These are phyloP conservation scores for Phalera bucephala DNA, from an alignment of 2,888 invertebrate genomes.

Conservation along the genomic window DNA sequence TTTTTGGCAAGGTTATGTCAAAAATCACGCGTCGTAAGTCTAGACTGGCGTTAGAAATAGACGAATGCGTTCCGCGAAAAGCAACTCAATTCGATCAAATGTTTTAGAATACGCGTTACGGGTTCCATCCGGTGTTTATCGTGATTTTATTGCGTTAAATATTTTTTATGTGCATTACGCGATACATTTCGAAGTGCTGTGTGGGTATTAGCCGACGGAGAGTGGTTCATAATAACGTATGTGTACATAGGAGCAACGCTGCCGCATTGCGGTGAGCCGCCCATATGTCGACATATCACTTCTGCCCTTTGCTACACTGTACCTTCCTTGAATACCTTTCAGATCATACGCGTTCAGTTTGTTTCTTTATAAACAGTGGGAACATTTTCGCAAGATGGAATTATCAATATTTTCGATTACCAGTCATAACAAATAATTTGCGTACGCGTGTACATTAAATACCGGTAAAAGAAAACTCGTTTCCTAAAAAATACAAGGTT, in stretches of 20 bases:
- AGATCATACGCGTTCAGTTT: conserved; percentile 32
- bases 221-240: conserved; percentile 63
- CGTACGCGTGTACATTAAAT: background rate
- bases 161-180: conserved; percentile 20
- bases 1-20: conserved; percentile 16
- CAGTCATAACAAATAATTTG: background rate
- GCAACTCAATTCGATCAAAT: background rate
- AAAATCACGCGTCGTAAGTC: conserved; percentile 10
- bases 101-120: conserved; percentile 12
- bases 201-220: conserved; percentile 57
- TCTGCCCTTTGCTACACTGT: conserved; percentile 66
- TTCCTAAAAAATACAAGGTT: background rate
- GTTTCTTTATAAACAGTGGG: conserved; percentile 12
- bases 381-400: background rate
- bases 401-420: background rate
- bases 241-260: conserved; percentile 72
- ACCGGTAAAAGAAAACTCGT: background rate
- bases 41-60: conserved; percentile 3
- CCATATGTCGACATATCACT: conserved; percentile 76
- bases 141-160: conserved; percentile 19
- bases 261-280: conserved; percentile 78
- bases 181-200: conserved; percentile 52
- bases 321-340: conserved; percentile 49
- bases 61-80: background rate
- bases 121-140: conserved; percentile 20